A percentile compares a stretch with the other conserved stretches of the same genome.
phyloP scores from a whole-genome alignment of 2,113 vertebrate species.

The Pachypanchax playfairii region DNA sequence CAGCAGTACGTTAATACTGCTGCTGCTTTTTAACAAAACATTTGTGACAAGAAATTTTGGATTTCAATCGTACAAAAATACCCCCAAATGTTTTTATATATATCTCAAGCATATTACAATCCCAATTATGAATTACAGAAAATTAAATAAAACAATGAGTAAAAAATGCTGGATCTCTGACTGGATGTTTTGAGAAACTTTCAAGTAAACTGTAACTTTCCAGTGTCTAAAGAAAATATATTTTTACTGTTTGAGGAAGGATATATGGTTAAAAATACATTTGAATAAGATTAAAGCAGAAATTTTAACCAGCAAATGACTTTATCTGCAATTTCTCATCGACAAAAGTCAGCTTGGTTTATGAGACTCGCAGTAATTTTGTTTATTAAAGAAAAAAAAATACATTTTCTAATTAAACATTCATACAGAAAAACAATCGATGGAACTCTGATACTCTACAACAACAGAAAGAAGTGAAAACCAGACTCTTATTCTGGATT shows the following conservation, averaged over 20 bases:
- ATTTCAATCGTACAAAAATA: conserved; percentile 66
- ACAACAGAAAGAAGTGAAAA: too few species aligned
- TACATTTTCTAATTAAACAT: too few species aligned
- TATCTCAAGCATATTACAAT: conserved; percentile 55
- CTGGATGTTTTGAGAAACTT: conserved; percentile 45
- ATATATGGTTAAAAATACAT: neutral
- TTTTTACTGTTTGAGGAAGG: conserved; percentile 6
- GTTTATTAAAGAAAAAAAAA: too few species aligned
- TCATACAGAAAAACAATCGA: too few species aligned
- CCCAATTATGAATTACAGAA: conserved; percentile 67
- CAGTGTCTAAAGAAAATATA: conserved; percentile 46
- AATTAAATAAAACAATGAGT: conserved; percentile 63
- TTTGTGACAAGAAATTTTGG: conserved; percentile 9
- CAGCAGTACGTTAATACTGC: too few species aligned
- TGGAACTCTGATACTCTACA: too few species aligned
- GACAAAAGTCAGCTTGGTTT: too few species aligned
- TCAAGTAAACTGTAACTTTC: conserved; percentile 55
- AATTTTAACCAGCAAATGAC: too few species aligned
- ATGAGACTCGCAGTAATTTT: too few species aligned
- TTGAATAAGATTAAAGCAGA: too few species aligned
- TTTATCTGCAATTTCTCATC: too few species aligned
- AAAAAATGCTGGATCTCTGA: conserved; percentile 38
- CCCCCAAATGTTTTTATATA: conserved; percentile 22
- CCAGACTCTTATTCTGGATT: too few species aligned
- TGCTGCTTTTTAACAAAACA: conserved; percentile 22